Evolutionary conservation across 2,113 vertebrate species (phyloP).

Genomic region (Albula goreensis): DNA sequence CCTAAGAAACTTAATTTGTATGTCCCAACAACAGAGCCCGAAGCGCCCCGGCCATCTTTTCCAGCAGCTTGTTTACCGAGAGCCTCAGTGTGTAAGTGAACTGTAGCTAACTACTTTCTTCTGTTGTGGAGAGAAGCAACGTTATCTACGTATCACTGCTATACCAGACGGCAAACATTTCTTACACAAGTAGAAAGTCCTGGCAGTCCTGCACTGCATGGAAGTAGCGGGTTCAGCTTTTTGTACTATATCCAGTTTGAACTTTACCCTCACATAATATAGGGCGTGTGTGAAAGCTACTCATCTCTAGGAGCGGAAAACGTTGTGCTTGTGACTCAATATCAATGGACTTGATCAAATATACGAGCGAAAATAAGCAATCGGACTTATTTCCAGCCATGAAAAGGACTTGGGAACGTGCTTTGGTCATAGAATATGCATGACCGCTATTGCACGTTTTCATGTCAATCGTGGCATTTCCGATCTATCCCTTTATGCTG

Average conservation of each 20-base stretch:
- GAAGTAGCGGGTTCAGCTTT: background rate
- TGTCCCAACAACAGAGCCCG: background rate
- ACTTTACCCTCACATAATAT: background rate
- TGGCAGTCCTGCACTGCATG: background rate
- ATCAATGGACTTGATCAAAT: background rate
- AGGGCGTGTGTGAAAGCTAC: background rate
- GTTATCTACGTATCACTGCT: background rate
- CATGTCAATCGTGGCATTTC: background rate
- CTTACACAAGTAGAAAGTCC: background rate
- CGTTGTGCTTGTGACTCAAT: background rate
- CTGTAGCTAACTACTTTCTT: background rate
- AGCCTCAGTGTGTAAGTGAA: background rate
- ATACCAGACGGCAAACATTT: background rate
- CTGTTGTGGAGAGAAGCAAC: background rate
- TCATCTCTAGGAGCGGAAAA: background rate
- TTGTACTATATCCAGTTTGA: background rate
- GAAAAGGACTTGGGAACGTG: no score
- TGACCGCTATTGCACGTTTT: background rate
- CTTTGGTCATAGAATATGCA: background rate
- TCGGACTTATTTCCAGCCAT: background rate
- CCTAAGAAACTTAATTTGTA: slow-evolving; percentile 12
- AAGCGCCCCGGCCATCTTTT: background rate
- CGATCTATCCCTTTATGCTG: background rate
- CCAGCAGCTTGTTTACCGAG: background rate
- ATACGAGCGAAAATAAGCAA: background rate